phyloP scores from a whole-genome alignment of 2,797 vertebrate species.

The Enteromius thamalakanensis region DNA sequence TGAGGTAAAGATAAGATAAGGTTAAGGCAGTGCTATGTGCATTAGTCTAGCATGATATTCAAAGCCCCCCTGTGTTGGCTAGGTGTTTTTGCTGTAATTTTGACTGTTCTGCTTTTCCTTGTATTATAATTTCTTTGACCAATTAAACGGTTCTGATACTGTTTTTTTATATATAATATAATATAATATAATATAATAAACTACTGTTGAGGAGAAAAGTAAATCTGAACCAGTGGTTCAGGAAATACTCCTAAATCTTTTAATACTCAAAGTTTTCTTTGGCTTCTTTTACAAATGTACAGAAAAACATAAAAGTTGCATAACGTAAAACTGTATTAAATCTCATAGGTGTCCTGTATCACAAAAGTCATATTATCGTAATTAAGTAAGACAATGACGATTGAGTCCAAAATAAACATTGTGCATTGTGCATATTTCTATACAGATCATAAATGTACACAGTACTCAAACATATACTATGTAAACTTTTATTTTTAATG shows the following conservation, averaged over 20 bases:
- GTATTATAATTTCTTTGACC: background rate
- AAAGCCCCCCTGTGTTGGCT: background rate
- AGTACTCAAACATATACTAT: too few relatives aligned
- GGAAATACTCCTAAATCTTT: background rate
- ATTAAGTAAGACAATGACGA: too few relatives aligned
- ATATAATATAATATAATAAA: background rate
- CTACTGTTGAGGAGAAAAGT: background rate
- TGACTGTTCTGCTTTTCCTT: background rate
- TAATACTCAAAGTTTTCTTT: background rate
- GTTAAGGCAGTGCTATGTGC: background rate
- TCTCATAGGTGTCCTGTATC: background rate
- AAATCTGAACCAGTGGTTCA: background rate
- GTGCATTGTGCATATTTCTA: too few relatives aligned
- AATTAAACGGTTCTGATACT: background rate
- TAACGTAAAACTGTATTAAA: background rate
- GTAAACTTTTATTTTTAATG: too few relatives aligned
- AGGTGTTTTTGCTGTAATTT: background rate
- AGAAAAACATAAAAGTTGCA: background rate
- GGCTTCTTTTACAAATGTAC: too few relatives aligned
- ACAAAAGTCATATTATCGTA: background rate
- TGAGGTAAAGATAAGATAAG: constrained; percentile 80
- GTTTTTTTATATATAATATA: background rate
- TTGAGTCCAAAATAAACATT: too few relatives aligned
- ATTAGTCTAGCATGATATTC: background rate
- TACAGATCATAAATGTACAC: too few relatives aligned